A percentile compares a stretch with the other conserved stretches of the same genome.
These are phyloP conservation scores for Carollia perspicillata DNA, from an alignment of 2,113 vertebrate species.

Conservation along the genomic window DNA sequence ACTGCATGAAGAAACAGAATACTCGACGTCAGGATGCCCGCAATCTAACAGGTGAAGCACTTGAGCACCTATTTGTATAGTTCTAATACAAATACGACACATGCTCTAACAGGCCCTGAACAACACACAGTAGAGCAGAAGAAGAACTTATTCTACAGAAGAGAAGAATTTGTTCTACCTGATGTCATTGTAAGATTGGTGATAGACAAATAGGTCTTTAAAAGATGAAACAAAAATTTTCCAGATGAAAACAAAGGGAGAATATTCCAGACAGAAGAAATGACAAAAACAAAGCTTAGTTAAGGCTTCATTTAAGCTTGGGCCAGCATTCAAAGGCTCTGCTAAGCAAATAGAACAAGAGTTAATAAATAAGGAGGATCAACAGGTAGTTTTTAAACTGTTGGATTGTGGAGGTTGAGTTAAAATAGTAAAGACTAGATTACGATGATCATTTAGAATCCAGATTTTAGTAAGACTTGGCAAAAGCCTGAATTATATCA, in stretches of 20 bases:
- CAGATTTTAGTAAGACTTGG: not conserved
- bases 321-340: not conserved
- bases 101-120: not conserved
- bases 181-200: not conserved
- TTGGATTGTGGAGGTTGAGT: not conserved
- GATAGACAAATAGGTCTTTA: not conserved
- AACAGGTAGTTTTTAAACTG: not conserved
- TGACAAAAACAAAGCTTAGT: not conserved
- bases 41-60: not conserved
- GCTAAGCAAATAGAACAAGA: not conserved
- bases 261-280: not conserved
- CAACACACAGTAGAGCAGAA: not conserved
- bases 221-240: constrained; percentile 14
- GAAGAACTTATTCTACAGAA: not conserved
- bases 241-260: not conserved
- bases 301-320: not conserved
- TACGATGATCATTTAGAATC: not conserved
- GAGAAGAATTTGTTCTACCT: not conserved
- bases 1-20: not conserved
- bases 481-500: not conserved
- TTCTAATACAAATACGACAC: not conserved
- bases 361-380: not conserved
- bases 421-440: not conserved
- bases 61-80: not conserved
- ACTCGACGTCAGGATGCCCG: not conserved